Evolutionary conservation across 2,888 invertebrate species (phyloP).

Genomic region (Muscina levida): DNA sequence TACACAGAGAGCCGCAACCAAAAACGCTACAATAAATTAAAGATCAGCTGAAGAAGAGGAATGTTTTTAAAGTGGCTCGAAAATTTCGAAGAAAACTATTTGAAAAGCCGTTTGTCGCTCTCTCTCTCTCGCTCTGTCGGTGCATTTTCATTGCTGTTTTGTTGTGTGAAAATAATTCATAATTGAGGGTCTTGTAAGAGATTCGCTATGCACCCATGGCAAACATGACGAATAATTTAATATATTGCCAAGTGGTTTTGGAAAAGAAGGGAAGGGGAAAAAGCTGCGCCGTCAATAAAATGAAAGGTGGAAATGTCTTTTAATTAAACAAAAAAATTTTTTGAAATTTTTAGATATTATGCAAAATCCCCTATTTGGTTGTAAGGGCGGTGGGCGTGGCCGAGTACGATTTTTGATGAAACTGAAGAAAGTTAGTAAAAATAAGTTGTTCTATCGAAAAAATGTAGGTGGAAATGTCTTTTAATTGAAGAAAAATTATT

Average conservation of each 20-base stretch:
- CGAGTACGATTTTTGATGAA: too few species aligned
- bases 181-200: constrained; percentile 45
- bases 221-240: neutral
- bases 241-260: neutral
- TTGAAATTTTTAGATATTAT: too few species aligned
- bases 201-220: constrained; percentile 57
- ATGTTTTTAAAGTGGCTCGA: neutral
- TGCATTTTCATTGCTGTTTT: neutral
- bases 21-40: neutral
- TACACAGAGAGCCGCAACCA: neutral
- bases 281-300: too few species aligned
- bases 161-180: constrained; percentile 42
- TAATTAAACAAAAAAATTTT: too few species aligned
- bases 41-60: neutral
- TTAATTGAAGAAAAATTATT: too few species aligned
- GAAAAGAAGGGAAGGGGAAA: too few species aligned
- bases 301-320: too few species aligned
- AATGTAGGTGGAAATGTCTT: too few species aligned
- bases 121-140: neutral
- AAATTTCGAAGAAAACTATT: constrained; percentile 15
- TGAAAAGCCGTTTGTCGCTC: neutral
- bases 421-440: too few species aligned
- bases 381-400: too few species aligned
- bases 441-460: too few species aligned
- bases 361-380: too few species aligned